These are phyloP conservation scores for Calyptommatus sinebrachiatus DNA, from an alignment of 2,113 vertebrate species.

Conservation along the genomic window DNA sequence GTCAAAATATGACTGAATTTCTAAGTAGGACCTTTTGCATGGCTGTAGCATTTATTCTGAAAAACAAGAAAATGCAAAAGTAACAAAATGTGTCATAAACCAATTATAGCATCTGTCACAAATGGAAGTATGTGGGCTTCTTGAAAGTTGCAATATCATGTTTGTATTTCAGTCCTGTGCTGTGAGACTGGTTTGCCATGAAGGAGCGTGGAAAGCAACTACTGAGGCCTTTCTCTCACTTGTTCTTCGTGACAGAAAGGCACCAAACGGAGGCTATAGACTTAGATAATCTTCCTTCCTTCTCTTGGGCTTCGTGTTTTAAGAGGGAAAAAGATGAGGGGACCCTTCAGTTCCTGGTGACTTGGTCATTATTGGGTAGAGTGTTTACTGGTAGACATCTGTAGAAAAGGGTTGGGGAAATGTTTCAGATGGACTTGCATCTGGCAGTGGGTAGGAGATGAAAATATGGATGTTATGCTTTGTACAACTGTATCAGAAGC, in stretches of 20 bases:
- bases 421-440: background rate
- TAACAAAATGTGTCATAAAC: background rate
- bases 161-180: too few species aligned
- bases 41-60: background rate
- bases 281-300: background rate
- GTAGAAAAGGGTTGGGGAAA: too few species aligned
- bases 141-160: background rate
- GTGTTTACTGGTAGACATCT: too few species aligned
- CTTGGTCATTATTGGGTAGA: background rate
- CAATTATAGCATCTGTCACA: background rate
- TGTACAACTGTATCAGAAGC: too few species aligned
- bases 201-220: background rate
- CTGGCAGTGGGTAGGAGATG: background rate
- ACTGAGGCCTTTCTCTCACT: background rate
- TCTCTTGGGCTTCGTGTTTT: background rate
- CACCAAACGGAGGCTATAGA: background rate
- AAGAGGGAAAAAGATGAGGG: background rate
- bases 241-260: background rate
- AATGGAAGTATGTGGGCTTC: background rate
- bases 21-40: conserved; percentile 18
- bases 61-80: background rate
- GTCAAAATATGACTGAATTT: background rate
- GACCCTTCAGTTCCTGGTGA: background rate
- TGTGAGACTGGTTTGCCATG: background rate
- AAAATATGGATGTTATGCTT: background rate